Evolutionary conservation across 2,888 invertebrate genomes (phyloP).

Genomic region (Lepetodrilus schrolli): DNA sequence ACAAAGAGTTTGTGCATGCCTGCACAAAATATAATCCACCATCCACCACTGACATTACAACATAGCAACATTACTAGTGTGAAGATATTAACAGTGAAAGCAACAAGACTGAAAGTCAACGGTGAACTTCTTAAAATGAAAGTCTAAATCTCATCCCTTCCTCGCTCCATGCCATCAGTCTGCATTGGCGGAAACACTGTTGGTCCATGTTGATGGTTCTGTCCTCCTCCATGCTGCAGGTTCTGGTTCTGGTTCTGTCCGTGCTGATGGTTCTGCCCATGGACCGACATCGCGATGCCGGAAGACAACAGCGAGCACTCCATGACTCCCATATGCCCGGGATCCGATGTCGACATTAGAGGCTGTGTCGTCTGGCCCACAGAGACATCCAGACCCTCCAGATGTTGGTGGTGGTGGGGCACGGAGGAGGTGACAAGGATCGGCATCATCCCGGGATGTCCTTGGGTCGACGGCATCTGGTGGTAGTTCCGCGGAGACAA

Average conservation of each 20-base stretch:
- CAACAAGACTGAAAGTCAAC: too few relatives aligned
- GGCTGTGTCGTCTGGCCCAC: background rate
- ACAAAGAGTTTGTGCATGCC: too few relatives aligned
- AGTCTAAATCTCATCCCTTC: too few relatives aligned
- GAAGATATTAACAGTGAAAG: too few relatives aligned
- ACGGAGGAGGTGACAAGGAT: too few relatives aligned
- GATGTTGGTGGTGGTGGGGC: background rate
- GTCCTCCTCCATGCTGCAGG: background rate
- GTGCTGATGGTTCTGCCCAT: background rate
- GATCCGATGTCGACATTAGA: background rate
- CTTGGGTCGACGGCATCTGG: slow-evolving; percentile 31
- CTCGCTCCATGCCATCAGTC: background rate
- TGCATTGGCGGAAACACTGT: slow-evolving; percentile 1
- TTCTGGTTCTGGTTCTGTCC: background rate
- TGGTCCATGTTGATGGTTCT: background rate
- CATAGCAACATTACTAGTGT: too few relatives aligned
- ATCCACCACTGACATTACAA: too few relatives aligned
- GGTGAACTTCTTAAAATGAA: too few relatives aligned
- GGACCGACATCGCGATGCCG: background rate
- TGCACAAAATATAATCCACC: too few relatives aligned
- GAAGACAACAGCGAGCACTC: background rate
- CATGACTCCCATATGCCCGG: background rate
- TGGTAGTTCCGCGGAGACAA: slow-evolving; percentile 25
- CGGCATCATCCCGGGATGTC: too few relatives aligned
- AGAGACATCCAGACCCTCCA: too few relatives aligned